These are phyloP conservation scores for Amphipyra berbera DNA, from an alignment of 2,888 invertebrate genomes.

Conservation along the genomic window DNA sequence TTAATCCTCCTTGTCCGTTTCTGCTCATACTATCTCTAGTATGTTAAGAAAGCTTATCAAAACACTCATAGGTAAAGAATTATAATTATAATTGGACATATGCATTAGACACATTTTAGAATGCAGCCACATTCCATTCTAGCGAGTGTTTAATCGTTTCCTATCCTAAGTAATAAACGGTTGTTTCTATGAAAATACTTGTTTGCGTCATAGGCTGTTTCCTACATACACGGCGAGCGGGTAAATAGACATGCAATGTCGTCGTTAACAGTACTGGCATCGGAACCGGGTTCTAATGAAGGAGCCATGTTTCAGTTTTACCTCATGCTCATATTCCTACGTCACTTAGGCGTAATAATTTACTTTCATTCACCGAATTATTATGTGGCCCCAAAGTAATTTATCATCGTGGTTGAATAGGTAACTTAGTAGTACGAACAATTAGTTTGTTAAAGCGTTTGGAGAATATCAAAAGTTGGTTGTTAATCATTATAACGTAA, in stretches of 20 bases:
- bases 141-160: slow-evolving; percentile 21
- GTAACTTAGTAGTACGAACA: slow-evolving; percentile 9
- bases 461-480: slow-evolving; percentile 9
- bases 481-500: slow-evolving; percentile 1
- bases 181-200: slow-evolving; percentile 40
- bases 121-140: too few species aligned
- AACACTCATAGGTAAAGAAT: too few species aligned
- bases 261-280: slow-evolving; percentile 41
- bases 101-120: too few species aligned
- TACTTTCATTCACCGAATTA: slow-evolving; percentile 36
- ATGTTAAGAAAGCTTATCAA: too few species aligned
- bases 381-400: slow-evolving; percentile 35
- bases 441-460: slow-evolving; percentile 24
- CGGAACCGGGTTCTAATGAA: slow-evolving; percentile 24
- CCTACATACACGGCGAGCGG: slow-evolving; percentile 18
- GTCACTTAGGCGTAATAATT: slow-evolving; percentile 39
- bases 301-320: slow-evolving; percentile 7
- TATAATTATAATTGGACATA: too few species aligned
- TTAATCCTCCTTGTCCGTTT: not conserved
- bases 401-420: slow-evolving; percentile 46
- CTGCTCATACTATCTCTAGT: too few species aligned
- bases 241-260: slow-evolving; percentile 52
- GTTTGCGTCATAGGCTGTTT: slow-evolving; percentile 35
- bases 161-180: slow-evolving; percentile 37
- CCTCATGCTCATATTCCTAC: slow-evolving; percentile 16